phyloP scores from a whole-genome alignment of 2,888 invertebrate genomes.

The Pammene fasciana region DNA sequence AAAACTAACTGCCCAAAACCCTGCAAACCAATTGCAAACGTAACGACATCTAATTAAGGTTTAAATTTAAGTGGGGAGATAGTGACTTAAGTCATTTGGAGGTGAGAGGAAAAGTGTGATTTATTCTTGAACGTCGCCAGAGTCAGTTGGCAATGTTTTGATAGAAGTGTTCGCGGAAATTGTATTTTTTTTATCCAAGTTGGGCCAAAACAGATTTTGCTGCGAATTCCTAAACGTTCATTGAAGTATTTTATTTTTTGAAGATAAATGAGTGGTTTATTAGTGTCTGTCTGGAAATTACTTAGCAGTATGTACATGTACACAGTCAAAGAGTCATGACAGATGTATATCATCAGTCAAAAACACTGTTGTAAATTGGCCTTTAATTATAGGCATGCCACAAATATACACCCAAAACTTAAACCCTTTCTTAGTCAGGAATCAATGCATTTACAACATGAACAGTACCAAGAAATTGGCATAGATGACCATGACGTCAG shows the following conservation, averaged over 20 bases:
- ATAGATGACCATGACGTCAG: constrained; percentile 11
- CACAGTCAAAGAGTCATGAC: too few relatives aligned
- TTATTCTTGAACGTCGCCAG: constrained; percentile 35
- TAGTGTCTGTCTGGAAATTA: background rate
- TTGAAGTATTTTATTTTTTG: constrained; percentile 1
- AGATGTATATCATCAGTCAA: too few relatives aligned
- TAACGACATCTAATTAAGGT: background rate
- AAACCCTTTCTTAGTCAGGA: background rate
- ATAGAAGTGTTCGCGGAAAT: constrained; percentile 40
- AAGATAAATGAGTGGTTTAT: background rate
- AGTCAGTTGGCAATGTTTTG: constrained; percentile 40
- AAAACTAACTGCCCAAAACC: constrained; percentile 7
- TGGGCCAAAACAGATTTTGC: constrained; percentile 19
- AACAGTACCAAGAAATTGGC: constrained; percentile 7
- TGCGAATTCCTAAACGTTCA: background rate
- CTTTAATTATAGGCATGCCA: too few relatives aligned
- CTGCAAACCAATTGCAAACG: constrained; percentile 8
- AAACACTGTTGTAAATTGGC: too few relatives aligned
- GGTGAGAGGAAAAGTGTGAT: constrained; percentile 13
- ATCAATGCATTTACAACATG: background rate
- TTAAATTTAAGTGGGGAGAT: constrained; percentile 6
- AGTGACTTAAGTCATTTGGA: constrained; percentile 4
- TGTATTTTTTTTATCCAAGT: constrained; percentile 25
- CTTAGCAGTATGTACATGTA: background rate
- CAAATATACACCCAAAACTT: too few relatives aligned